Conservation (phyloP, 2,888 invertebrate genomes). For the Macrophya alboannulata region DNA sequence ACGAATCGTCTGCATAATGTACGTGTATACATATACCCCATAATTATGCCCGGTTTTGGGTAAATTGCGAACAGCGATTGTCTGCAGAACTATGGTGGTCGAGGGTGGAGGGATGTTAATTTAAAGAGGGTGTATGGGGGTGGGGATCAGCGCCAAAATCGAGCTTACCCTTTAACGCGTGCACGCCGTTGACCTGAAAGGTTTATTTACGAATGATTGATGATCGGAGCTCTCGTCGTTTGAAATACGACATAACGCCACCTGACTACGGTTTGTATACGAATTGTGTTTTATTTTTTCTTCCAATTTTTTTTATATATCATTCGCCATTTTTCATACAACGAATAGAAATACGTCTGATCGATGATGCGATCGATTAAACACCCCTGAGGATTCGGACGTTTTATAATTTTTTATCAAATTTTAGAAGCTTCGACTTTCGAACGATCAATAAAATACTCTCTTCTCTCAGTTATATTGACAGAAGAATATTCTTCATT, state of each 20-base stretch:
- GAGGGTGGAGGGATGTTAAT: conserved; percentile 38
- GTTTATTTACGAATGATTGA: conserved; percentile 53
- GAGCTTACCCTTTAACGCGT: conserved; percentile 32
- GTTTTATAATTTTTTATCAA: background rate
- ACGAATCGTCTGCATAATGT: conserved; percentile 12
- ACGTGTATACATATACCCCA: background rate
- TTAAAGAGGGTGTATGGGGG: conserved; percentile 16
- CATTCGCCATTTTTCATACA: background rate
- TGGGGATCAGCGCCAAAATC: background rate
- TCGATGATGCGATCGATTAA: conserved; percentile 1
- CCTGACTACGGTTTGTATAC: conserved; percentile 33
- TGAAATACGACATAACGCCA: conserved; percentile 46
- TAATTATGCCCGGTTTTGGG: background rate
- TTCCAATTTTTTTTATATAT: background rate
- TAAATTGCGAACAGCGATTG: conserved; percentile 25
- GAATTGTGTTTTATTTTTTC: background rate
- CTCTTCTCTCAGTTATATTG: background rate
- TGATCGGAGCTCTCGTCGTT: conserved; percentile 29
- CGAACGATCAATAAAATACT: background rate
- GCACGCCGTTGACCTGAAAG: conserved; percentile 42
- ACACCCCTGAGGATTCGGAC: background rate
- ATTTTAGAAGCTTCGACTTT: background rate
- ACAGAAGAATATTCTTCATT: too few species aligned
- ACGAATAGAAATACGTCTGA: conserved; percentile 1
- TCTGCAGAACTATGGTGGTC: background rate